Evolutionary conservation across 2,888 invertebrate species (phyloP), one percentile per base, ranked within the genome.

Genomic region (Teleogryllus oceanicus): DNA sequence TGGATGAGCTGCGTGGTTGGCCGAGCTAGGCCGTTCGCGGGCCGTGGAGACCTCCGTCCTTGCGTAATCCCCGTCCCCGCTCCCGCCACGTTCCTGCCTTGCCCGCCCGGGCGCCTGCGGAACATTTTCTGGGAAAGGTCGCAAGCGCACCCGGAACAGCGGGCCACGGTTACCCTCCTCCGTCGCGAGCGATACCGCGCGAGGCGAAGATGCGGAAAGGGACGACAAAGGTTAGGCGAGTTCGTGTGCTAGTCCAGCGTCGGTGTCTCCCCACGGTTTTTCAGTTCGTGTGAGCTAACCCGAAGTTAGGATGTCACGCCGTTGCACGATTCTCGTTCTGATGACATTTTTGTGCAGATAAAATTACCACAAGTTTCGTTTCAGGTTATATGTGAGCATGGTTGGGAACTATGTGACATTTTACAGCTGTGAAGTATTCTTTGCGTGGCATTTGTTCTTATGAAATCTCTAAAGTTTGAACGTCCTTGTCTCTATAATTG

Each of bases 41-140:
- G n/a, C 16, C 62, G 62, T 62, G 62, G 62, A 62, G 13, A 62
- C 62, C 62, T n/a, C 16, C 13, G n/a, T 62, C 62, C 62, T 62
- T 62, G 62, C 62, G 62, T n/a, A 62, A 62, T 4, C 16, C 13
- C 62, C 62, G 2, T 37, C 3, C 3, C 5, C 3, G 3, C 62
- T 4, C 62, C 37, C 37, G 1, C 8, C n/a, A 1, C 62, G 62
- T 16, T 62, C 16, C 62, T 62, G 13, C 62, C 62, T 62, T n/a
- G 16, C 13, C 13, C 62, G 13, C 62, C 62, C 1, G n/a, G 13
- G n/a, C 62, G 13, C 12, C 13, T 3, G 13, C 13, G 62, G 62
- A 62, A 62, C 16, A 62, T 62, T 62, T 62, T 62, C 62, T 62
- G 62, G 62, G 62, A 62, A 62, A 62, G 62, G 62, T 62, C 62